Evolutionary conservation across 30 jellyfish, hydroid and myxozoan genomes (phyloP).

Genomic region (Clytia hemisphaerica): DNA sequence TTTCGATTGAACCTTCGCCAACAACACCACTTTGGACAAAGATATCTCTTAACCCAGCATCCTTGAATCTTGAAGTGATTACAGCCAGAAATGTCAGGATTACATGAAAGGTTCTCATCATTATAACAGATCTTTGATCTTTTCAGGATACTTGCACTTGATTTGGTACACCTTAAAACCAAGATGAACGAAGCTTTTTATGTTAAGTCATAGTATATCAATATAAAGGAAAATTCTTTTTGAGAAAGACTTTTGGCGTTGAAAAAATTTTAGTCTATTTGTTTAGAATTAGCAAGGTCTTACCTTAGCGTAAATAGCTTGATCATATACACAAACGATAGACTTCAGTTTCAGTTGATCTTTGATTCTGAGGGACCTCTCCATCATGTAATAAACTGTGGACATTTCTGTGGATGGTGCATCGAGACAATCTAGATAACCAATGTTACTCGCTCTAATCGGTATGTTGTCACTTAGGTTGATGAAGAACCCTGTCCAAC

Average conservation of each 20-base stretch:
- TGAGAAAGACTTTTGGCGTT: too few species aligned
- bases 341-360: slow-evolving; percentile 22
- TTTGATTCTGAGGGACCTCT: slow-evolving; percentile 28
- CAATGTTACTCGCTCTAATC: not conserved
- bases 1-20: slow-evolving; percentile 30
- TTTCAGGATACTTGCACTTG: slow-evolving; percentile 2
- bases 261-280: slow-evolving; percentile 35
- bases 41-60: slow-evolving; percentile 12
- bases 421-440: slow-evolving; percentile 19
- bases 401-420: slow-evolving; percentile 30
- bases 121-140: too few species aligned
- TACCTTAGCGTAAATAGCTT: slow-evolving; percentile 20
- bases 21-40: slow-evolving; percentile 17
- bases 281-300: too few species aligned
- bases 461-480: not conserved
- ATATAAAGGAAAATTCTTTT: too few species aligned
- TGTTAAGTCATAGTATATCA: too few species aligned
- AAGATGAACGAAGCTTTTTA: too few species aligned
- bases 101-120: slow-evolving; percentile 11
- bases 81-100: slow-evolving; percentile 13
- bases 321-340: slow-evolving; percentile 24
- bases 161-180: slow-evolving; percentile 3
- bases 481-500: slow-evolving; percentile 32
- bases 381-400: slow-evolving; percentile 5
- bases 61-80: not conserved